Base-by-base conservation (phyloP, 2,888 invertebrate genomes). In the Heliothis peltigera region DNA sequence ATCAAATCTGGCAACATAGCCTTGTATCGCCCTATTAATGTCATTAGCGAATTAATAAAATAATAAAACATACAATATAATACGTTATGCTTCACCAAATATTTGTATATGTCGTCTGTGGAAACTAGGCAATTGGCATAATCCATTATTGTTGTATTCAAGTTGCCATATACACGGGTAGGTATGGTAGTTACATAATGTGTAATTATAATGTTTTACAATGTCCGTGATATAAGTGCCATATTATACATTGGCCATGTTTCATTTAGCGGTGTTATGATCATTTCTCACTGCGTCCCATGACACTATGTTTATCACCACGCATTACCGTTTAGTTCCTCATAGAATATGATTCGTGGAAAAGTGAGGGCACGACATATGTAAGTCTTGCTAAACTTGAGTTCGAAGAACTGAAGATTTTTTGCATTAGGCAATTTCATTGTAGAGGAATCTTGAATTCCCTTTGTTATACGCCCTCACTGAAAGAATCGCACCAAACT, bases 221-320 rank as follows among this genome's bases (percentile, higher is more conserved):
- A 76, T 79, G 84, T 87, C 92, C 92, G 93, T 92, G 93, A 92
- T 91, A 85, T 77, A 82, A 87, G 92, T 93, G 93, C 93, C 92
- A 93, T 93, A 93, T 75, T 82, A 79, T 72, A 74, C 65, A 84
- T 87, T 88, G 91, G 90, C 90, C 85, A 85, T 85, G 71, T 79
- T 85, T 85, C 82, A 72, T 82, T 81, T 80, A 80, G 74, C 82
- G 77, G 79, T 75, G 80, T 81, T 77, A 60, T 72, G 63, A 80
- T 78, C 73, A 77, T 69, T 83, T 82, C 79, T 82, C 81, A 82
- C 76, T 84, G 87, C 87, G 80, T 82, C 83, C 89, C 91, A 91
- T 91, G 90, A 91, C 91, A 90, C 84, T 81, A 79, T 44, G 28
- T 75, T 75, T 64, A 65, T 75, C 73, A 77, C 71, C 56, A 81